Evolutionary conservation across 2,797 vertebrate species (phyloP).

Genomic region (Anguilla pacifica): DNA sequence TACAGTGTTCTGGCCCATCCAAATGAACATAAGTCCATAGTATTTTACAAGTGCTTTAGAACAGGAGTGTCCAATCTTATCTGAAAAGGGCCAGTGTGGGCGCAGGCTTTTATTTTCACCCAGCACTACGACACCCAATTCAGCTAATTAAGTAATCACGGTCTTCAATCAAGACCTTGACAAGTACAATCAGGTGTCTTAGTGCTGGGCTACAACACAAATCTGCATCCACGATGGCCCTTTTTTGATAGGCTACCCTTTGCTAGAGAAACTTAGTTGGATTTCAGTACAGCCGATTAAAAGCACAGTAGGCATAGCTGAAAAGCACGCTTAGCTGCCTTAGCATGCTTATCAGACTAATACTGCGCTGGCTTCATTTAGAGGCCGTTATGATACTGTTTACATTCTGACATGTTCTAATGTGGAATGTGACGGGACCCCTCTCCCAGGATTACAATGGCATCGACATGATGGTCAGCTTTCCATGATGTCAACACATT

Average conservation of each 20-base stretch:
- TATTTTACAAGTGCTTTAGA: background rate
- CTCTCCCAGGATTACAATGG: constrained; percentile 10
- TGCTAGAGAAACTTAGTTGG: background rate
- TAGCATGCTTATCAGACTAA: background rate
- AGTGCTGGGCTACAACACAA: background rate
- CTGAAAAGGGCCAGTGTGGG: background rate
- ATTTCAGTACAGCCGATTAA: background rate
- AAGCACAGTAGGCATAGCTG: background rate
- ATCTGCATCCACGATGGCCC: background rate
- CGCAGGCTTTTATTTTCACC: background rate
- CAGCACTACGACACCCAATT: background rate
- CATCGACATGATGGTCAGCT: background rate
- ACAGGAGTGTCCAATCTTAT: background rate
- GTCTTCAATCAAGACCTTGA: background rate
- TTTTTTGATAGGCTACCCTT: background rate
- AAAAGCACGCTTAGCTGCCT: background rate
- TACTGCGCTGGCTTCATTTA: no score
- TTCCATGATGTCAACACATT: constrained; percentile 31
- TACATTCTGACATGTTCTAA: constrained; percentile 1
- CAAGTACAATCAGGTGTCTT: background rate
- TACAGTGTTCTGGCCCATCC: background rate
- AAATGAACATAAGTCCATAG: background rate
- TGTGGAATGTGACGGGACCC: background rate
- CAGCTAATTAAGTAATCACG: background rate
- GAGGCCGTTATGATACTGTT: background rate